Conservation (phyloP, 2,113 vertebrate species). For the Vidua macroura region DNA sequence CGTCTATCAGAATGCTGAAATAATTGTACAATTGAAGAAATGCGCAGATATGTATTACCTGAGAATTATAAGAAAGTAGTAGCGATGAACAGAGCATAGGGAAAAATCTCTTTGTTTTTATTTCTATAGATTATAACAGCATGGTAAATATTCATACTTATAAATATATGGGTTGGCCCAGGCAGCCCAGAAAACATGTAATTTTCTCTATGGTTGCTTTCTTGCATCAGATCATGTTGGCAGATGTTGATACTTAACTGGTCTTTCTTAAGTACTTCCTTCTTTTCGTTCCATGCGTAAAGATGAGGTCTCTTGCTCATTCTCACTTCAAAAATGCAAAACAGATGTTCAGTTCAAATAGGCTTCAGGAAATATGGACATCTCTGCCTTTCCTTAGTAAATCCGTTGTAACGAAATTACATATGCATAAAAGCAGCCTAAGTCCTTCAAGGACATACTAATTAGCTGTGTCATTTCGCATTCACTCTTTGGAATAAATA, state of each 20-base stretch:
- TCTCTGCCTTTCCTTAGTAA: neutral
- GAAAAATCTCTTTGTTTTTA: neutral
- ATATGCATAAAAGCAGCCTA: constrained; percentile 8
- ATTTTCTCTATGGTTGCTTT: neutral
- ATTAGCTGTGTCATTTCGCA: constrained; percentile 43
- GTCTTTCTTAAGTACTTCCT: neutral
- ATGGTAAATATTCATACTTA: neutral
- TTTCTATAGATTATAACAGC: neutral
- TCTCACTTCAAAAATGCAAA: neutral
- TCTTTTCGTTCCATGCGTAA: neutral
- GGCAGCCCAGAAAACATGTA: neutral
- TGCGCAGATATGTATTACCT: neutral
- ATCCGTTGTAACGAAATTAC: neutral
- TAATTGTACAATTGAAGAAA: neutral
- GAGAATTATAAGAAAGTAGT: neutral
- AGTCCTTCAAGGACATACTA: constrained; percentile 41
- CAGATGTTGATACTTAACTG: neutral
- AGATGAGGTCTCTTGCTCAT: neutral
- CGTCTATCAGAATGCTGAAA: neutral
- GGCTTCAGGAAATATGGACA: constrained; percentile 1
- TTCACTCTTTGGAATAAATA: constrained; percentile 29
- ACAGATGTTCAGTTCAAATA: constrained; percentile 19
- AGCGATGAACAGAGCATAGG: neutral
- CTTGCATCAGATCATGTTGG: neutral
- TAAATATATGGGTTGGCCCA: neutral